phyloP scores from a whole-genome alignment of 2,888 invertebrate species.

The Smittia aterrima region DNA sequence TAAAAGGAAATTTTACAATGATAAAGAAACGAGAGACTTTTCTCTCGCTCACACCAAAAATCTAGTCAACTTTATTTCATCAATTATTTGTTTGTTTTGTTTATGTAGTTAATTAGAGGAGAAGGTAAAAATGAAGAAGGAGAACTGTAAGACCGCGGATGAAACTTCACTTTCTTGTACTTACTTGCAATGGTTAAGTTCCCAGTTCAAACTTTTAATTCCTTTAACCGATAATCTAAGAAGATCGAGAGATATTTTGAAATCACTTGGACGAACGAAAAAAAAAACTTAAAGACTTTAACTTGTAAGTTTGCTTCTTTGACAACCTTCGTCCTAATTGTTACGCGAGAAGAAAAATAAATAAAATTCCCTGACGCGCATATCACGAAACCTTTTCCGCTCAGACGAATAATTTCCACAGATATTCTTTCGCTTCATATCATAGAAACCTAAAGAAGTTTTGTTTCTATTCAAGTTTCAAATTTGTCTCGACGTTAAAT shows the following conservation, averaged over 20 bases:
- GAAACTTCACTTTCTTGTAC: background rate
- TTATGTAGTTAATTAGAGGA: constrained; percentile 26
- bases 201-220: background rate
- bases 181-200: background rate
- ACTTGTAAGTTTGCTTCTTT: background rate
- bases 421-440: constrained; percentile 6
- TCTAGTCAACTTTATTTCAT: constrained; percentile 39
- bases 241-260: background rate
- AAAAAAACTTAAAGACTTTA: background rate
- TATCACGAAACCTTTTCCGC: background rate
- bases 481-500: constrained; percentile 20
- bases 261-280: no score
- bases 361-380: constrained; percentile 1
- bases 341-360: background rate
- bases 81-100: constrained; percentile 38
- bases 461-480: constrained; percentile 39
- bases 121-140: background rate
- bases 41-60: constrained; percentile 18
- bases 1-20: background rate
- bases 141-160: background rate
- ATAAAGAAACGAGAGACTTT: background rate
- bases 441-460: constrained; percentile 16
- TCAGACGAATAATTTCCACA: background rate
- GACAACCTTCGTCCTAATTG: background rate
- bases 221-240: no score